phyloP scores from a whole-genome alignment of 2,797 vertebrate genomes.

The Urosaurus nigricauda region DNA sequence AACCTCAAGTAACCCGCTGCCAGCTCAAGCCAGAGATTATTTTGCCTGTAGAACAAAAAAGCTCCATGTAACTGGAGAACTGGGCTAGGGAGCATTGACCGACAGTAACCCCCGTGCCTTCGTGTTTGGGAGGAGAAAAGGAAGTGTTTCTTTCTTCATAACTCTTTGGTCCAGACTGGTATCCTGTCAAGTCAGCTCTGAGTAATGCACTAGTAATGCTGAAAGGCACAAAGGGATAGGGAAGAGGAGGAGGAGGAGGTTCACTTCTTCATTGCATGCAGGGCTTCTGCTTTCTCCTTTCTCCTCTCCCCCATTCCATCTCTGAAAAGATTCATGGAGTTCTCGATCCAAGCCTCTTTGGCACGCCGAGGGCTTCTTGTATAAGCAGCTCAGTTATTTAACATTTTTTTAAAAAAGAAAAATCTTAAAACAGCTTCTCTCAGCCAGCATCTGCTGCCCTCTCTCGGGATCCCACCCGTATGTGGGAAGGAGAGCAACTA shows the following conservation, averaged over 20 bases:
- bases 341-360: slow-evolving; percentile 5
- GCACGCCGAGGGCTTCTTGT: neutral
- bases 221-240: neutral
- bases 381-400: neutral
- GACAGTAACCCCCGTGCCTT: slow-evolving; percentile 79
- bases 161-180: neutral
- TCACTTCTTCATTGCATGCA: neutral
- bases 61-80: slow-evolving; percentile 76
- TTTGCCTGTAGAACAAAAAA: slow-evolving; percentile 69
- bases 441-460: neutral
- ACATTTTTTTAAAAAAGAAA: neutral
- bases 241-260: neutral
- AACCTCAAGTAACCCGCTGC: slow-evolving; percentile 57
- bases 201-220: slow-evolving; percentile 3
- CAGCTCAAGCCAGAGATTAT: slow-evolving; percentile 56
- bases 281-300: neutral
- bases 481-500: neutral
- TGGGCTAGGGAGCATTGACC: slow-evolving; percentile 81
- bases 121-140: neutral
- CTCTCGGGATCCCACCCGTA: fast-evolving
- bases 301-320: neutral
- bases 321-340: slow-evolving; percentile 1
- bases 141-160: neutral
- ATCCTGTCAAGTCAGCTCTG: slow-evolving; percentile 19
- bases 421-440: neutral